Percentiles rank a stretch among this genome's conserved stretches.
These are phyloP conservation scores for Augiades crinisus DNA, from an alignment of 2,888 invertebrate species.

Conservation along the genomic window DNA sequence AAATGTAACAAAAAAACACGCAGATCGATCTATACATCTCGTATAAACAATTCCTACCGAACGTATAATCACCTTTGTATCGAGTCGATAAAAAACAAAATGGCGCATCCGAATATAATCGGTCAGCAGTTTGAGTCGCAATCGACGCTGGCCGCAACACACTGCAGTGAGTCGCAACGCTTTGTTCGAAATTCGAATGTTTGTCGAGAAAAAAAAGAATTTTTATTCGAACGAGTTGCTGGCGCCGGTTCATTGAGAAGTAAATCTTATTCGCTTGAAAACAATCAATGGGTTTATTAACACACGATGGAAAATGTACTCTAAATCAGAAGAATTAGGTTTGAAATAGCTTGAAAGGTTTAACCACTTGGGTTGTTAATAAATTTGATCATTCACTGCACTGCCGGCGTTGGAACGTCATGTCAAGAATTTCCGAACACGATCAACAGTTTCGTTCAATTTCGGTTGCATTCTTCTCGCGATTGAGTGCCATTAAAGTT, in stretches of 20 bases:
- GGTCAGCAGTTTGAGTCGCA: not conserved
- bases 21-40: no score
- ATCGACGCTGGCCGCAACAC: not conserved
- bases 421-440: slow-evolving; percentile 20
- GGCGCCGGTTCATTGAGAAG: slow-evolving; percentile 20
- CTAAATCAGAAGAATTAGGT: not conserved
- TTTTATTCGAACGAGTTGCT: slow-evolving; percentile 19
- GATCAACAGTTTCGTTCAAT: slow-evolving; percentile 5
- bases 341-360: not conserved
- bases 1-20: no score
- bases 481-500: slow-evolving; percentile 10
- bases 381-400: no score
- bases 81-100: no score
- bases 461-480: not conserved
- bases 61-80: no score
- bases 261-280: slow-evolving; percentile 14
- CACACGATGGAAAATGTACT: not conserved
- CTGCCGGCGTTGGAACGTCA: slow-evolving; percentile 15
- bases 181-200: not conserved
- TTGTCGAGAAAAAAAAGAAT: slow-evolving; percentile 3
- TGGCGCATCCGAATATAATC: no score
- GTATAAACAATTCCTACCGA: no score
- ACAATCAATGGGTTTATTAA: no score
- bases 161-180: slow-evolving; percentile 7
- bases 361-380: not conserved